A percentile compares a stretch with the other conserved stretches of the same genome.
phyloP scores from a whole-genome alignment of 2,113 vertebrate species.

The Malurus cyaneus region DNA sequence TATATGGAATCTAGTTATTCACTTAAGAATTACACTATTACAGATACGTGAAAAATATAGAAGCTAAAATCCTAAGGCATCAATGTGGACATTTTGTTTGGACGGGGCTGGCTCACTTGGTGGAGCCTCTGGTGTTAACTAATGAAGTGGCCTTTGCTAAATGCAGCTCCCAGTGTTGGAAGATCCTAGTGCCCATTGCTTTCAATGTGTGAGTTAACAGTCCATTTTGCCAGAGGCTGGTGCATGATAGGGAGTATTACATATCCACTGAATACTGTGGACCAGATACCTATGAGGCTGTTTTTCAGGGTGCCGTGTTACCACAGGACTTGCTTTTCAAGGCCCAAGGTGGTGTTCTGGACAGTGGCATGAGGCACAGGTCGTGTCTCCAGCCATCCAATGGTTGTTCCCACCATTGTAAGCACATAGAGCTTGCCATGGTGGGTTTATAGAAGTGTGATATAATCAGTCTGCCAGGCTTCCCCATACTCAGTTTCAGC shows the following conservation, averaged over 20 bases:
- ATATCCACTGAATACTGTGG: background rate
- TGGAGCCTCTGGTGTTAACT: background rate
- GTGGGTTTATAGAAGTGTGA: background rate
- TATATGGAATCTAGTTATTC: too few relatives aligned
- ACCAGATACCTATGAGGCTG: background rate
- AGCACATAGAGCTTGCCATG: background rate
- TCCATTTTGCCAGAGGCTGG: background rate
- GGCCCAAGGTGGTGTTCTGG: background rate
- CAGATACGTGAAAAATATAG: too few relatives aligned
- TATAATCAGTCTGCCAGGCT: background rate
- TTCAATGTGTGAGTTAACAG: background rate
- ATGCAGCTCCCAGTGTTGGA: background rate
- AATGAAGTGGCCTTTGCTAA: background rate
- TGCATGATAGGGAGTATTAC: fast-evolving
- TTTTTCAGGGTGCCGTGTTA: background rate
- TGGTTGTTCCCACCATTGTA: background rate
- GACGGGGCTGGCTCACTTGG: background rate
- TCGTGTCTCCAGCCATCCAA: background rate
- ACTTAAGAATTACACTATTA: too few relatives aligned
- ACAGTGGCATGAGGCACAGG: background rate
- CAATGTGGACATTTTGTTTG: background rate
- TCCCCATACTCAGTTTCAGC: background rate
- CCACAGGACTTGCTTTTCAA: background rate
- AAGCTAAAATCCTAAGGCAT: too few relatives aligned
- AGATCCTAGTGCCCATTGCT: background rate